These are phyloP conservation scores for Ia io DNA, from an alignment of 2,113 vertebrate species.

Conservation along the genomic window DNA sequence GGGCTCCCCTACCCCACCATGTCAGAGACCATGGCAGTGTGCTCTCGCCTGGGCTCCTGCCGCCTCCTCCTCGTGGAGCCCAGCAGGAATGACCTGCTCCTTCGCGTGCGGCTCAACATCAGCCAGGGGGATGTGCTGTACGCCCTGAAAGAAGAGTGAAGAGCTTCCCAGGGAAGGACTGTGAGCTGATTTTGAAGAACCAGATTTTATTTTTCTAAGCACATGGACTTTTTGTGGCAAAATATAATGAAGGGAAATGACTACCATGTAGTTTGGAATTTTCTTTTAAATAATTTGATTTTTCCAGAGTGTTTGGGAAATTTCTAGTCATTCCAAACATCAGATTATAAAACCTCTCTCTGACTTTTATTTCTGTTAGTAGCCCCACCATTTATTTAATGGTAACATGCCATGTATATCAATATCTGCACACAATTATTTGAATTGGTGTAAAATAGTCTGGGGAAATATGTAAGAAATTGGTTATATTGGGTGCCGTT, in stretches of 20 bases:
- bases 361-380: not conserved
- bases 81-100: constrained; percentile 87
- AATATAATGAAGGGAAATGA: constrained; percentile 2
- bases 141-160: constrained; percentile 89
- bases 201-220: not conserved
- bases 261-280: not conserved
- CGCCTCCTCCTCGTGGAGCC: constrained; percentile 90
- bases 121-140: constrained; percentile 93
- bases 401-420: not conserved
- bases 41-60: constrained; percentile 89
- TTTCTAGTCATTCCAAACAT: not conserved
- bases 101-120: constrained; percentile 91
- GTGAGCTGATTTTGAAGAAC: not conserved
- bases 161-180: not conserved
- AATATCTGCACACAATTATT: not conserved
- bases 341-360: not conserved
- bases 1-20: constrained; percentile 87
- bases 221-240: not conserved
- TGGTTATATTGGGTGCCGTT: not conserved
- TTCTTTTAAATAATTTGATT: constrained; percentile 34
- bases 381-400: constrained; percentile 33
- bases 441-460: constrained; percentile 16
- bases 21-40: constrained; percentile 89
- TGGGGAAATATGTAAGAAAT: not conserved
- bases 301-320: constrained; percentile 9